Evolutionary conservation across 64 coral and sea anemone genomes (phyloP), one percentile per base, ranked within the genome.

Genomic region (Actinia tenebrosa): DNA sequence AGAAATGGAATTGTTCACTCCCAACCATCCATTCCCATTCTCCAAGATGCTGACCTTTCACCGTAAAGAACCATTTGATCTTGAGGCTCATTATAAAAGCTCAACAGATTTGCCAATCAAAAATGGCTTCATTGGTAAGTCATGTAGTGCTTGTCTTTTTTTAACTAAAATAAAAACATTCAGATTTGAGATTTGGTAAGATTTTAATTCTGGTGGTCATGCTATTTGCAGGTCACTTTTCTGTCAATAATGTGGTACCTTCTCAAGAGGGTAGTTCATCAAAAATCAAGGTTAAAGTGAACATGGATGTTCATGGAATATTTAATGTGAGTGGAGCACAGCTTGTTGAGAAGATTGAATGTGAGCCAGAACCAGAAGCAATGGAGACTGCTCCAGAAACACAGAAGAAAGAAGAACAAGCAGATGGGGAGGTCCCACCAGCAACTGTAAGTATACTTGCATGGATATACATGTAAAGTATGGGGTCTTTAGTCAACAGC

Each of bases 21-120:
- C 30, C 72, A 92, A 90, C 63, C 97, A 99, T 60, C 3, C 63
- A 84, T 99, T 95, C 84, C 97, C 97, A 71, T 95, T 99, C 82
- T 92, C 91, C 58, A 99, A 99, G 85, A 95, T 95, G 93, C 84
- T 99, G 80, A 95, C 97, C 77, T 99, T 99, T 79, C 88, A 91
- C 83, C 88, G 97, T 89, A 99, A 91, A 95, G 97, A 93, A 90
- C 88, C 90, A 58, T 99, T 99, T 89, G 91, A 87, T 60, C 80
- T 99, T 86, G 90, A 89, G 80, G 97, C 93, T 50, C 84, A 84
- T 86, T 99, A 99, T 71, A 80, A 26, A 15, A 88, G 84, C 80
- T 80, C 62, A 56, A 66, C 52, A 77, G 46, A 86, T 72, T 60
- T 92, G 3, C 93, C 97, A 44, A 79, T 95, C 52, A 95, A 95